Conservation (phyloP, 2,797 vertebrate genomes). For the Centroberyx gerrardi region DNA sequence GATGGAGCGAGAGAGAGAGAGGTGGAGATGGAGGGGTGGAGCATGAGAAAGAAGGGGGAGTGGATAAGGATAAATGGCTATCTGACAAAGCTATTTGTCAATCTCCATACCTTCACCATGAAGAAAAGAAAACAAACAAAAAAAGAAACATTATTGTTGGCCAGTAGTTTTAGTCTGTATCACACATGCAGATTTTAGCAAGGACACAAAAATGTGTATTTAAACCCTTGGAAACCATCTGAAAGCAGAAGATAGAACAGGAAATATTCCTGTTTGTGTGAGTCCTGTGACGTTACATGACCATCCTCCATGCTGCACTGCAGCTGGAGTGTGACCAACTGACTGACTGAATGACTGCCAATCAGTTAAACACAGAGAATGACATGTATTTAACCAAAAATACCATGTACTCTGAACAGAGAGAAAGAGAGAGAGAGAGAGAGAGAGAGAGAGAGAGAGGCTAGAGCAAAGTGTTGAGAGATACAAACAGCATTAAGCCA, state of each 20-base stretch:
- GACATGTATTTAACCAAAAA: constrained; percentile 3
- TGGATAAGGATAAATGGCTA: not conserved
- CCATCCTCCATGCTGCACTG: constrained; percentile 20
- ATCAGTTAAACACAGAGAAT: not conserved
- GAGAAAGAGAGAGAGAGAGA: constrained; percentile 9
- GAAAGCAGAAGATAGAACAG: constrained; percentile 40
- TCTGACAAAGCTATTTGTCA: constrained; percentile 6
- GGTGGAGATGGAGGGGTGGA: not conserved
- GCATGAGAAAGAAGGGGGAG: constrained; percentile 18
- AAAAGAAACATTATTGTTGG: not conserved
- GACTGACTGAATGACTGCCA: constrained; percentile 6
- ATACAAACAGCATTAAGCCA: constrained; percentile 81
- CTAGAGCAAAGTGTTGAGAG: constrained; percentile 53
- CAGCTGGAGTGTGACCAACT: constrained; percentile 13
- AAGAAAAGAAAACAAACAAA: not conserved
- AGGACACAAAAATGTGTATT: constrained; percentile 22
- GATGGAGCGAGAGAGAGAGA: not conserved
- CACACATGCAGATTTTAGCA: not conserved
- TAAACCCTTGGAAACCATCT: constrained; percentile 30
- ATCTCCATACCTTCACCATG: not conserved
- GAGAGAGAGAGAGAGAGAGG: constrained; percentile 9
- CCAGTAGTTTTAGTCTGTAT: not conserved
- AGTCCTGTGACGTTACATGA: constrained; percentile 25
- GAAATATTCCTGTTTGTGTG: constrained; percentile 20
- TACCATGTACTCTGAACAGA: not conserved